Evolutionary conservation across 2,888 invertebrate genomes (phyloP), one percentile per base, ranked within the genome.

Genomic region (Flexamia atlantica): DNA sequence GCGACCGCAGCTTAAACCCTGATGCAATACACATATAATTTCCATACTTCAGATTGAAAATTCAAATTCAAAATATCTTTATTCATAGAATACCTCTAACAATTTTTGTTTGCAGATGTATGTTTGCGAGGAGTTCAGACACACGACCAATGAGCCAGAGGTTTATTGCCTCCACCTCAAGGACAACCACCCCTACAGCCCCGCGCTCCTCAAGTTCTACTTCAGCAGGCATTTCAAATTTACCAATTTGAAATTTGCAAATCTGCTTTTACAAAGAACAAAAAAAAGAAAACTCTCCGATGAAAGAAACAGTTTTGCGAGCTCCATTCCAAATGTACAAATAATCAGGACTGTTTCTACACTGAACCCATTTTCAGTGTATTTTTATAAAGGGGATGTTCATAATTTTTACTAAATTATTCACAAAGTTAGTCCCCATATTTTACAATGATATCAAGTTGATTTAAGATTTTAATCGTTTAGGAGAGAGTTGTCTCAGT

Each of bases 61-160:
- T n/a, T n/a, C n/a, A n/a, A n/a, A n/a, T n/a, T n/a, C n/a, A n/a
- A n/a, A n/a, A n/a, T n/a, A n/a, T n/a, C n/a, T n/a, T n/a, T n/a
- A n/a, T n/a, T n/a, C n/a, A n/a, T n/a, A n/a, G n/a, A n/a, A n/a
- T n/a, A n/a, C n/a, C n/a, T n/a, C n/a, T n/a, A n/a, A n/a, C n/a
- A n/a, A n/a, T n/a, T 86, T 79, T 87, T 85, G 68, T 88, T 91
- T 91, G 9, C 90, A 98, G 95, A 96, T 99, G 92, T 99, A 99
- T 91, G 99, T 99, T 20, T 99, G 99, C 90, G 99, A 99, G 91
- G 99, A 99, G 90, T 99, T 99, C 90, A 99, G 99, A 32, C 98
- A 98, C 92, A 99, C 99, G 81, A 98, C 98, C 42, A 96, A 95
- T 88, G 98, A 98, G 90, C 98, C 99, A 0, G 98, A 98, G 91